These are phyloP conservation scores for Idaea dimidiata DNA, from an alignment of 2,888 invertebrate genomes.

Conservation along the genomic window DNA sequence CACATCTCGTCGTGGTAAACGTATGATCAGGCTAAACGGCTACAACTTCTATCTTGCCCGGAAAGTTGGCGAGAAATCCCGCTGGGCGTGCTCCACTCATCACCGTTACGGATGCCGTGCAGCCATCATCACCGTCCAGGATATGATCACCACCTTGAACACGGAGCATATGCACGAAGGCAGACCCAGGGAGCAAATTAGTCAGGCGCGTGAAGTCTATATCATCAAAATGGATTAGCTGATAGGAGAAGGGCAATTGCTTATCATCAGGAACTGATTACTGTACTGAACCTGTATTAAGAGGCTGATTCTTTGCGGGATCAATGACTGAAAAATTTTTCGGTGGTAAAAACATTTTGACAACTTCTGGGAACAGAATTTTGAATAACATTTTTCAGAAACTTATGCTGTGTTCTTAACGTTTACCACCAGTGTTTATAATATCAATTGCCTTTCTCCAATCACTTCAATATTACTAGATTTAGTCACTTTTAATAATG, in stretches of 20 bases:
- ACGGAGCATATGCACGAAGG: constrained; percentile 31
- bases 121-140: constrained; percentile 41
- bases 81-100: constrained; percentile 57
- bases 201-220: neutral
- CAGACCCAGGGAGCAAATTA: neutral
- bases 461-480: neutral
- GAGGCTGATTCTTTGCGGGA: no score
- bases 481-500: neutral
- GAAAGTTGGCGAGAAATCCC: constrained; percentile 26
- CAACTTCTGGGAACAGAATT: no score
- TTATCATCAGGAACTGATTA: neutral
- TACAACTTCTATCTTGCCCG: constrained; percentile 44
- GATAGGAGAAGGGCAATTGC: neutral
- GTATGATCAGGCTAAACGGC: constrained; percentile 33
- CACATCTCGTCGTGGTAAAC: constrained; percentile 33
- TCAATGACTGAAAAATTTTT: neutral
- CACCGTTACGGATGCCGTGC: constrained; percentile 45
- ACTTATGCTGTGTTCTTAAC: no score
- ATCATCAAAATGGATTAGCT: neutral
- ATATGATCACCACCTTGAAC: constrained; percentile 36
- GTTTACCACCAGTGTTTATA: no score
- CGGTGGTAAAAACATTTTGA: no score
- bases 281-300: neutral
- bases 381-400: no score
- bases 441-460: neutral